Percentiles rank a stretch among this genome's conserved stretches.
Conservation (phyloP, 2,113 vertebrate genomes). For the Macaca fascicularis region DNA sequence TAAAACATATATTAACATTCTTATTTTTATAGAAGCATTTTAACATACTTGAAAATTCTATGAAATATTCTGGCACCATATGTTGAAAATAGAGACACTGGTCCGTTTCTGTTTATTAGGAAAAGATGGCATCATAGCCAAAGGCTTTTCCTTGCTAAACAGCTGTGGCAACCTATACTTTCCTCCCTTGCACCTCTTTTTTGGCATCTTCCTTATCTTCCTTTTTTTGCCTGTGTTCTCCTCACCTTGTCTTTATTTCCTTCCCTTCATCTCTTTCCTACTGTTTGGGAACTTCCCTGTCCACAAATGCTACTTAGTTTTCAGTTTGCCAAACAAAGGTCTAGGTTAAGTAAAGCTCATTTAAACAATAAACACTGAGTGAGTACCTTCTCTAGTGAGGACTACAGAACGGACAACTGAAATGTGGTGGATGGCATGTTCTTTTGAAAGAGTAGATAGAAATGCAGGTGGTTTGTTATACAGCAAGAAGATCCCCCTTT, state of each 20-base stretch:
- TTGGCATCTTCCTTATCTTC: not conserved
- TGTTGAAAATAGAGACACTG: not conserved
- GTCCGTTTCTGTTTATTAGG: not conserved
- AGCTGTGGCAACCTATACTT: not conserved
- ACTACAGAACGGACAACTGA: not conserved
- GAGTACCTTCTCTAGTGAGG: not conserved
- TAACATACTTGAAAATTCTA: not conserved
- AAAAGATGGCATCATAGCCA: not conserved
- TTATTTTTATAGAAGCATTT: not conserved
- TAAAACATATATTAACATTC: not conserved
- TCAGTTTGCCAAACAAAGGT: not conserved
- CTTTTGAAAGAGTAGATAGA: not conserved
- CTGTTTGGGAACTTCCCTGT: not conserved
- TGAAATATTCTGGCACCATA: not conserved
- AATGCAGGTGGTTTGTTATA: not conserved
- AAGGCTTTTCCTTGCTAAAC: not conserved
- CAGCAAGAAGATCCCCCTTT: not conserved
- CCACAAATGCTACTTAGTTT: not conserved
- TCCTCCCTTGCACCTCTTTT: not conserved
- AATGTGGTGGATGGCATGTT: not conserved
- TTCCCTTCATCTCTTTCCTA: not conserved
- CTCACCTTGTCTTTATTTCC: not conserved
- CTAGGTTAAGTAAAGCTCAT: not conserved
- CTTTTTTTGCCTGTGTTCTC: not conserved
- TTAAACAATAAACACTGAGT: not conserved